Evolutionary conservation across 2,888 invertebrate genomes (phyloP).

Genomic region (Ichneumoninae sp.): DNA sequence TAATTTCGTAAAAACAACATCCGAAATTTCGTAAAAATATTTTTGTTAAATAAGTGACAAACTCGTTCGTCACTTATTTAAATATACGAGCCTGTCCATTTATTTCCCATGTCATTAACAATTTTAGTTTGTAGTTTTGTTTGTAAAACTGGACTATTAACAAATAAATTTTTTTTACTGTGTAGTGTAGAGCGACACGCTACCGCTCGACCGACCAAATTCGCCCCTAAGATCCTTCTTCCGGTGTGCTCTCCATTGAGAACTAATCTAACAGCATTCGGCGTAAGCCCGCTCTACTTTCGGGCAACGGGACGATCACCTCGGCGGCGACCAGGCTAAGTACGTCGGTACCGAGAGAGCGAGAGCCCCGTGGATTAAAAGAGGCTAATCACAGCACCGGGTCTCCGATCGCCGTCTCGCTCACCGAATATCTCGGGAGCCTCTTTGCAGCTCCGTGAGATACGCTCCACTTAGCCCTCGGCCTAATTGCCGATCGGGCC

Average conservation of each 20-base stretch:
- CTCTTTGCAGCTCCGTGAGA: conserved; percentile 47
- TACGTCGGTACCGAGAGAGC: conserved; percentile 30
- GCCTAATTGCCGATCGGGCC: conserved; percentile 58
- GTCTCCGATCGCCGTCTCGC: conserved; percentile 23
- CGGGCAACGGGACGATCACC: conserved; percentile 69
- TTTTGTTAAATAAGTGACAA: too few relatives aligned
- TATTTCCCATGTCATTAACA: too few relatives aligned
- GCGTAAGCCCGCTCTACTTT: conserved; percentile 75
- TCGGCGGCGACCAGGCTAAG: conserved; percentile 22
- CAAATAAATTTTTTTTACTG: too few relatives aligned
- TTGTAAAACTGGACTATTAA: too few relatives aligned
- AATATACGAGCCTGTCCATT: too few relatives aligned
- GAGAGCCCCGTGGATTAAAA: conserved; percentile 64
- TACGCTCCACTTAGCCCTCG: conserved; percentile 55
- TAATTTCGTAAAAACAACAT: too few relatives aligned
- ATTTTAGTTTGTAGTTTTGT: too few relatives aligned
- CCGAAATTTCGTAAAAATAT: too few relatives aligned
- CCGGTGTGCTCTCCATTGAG: conserved; percentile 38
- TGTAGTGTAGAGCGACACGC: background rate
- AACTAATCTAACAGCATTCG: conserved; percentile 63
- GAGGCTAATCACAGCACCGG: conserved; percentile 62
- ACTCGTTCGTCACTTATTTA: too few relatives aligned
- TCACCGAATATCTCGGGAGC: conserved; percentile 33
- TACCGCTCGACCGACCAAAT: conserved; percentile 6
- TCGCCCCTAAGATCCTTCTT: conserved; percentile 24